phyloP scores from a whole-genome alignment of 2,113 vertebrate species.

The Carassius carassius region DNA sequence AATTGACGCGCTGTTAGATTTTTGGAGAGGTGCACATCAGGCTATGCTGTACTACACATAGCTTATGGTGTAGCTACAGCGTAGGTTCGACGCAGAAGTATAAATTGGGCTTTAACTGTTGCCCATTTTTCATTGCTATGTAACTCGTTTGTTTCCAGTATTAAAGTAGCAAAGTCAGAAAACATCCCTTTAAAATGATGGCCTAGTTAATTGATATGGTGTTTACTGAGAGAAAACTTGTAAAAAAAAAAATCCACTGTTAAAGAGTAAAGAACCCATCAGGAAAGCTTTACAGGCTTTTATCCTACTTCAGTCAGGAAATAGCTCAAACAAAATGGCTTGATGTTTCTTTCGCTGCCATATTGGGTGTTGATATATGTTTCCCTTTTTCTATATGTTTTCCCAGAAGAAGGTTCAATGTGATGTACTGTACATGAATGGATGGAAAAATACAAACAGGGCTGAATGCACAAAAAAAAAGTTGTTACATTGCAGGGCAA shows the following conservation, averaged over 20 bases:
- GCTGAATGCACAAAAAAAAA: not conserved
- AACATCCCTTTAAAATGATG: not conserved
- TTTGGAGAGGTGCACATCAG: too few species aligned
- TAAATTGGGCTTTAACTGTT: not conserved
- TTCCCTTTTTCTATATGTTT: constrained; percentile 27
- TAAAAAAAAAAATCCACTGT: not conserved
- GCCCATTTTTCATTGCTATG: not conserved
- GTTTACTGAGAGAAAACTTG: not conserved
- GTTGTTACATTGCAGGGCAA: not conserved
- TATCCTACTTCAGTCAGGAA: constrained; percentile 41
- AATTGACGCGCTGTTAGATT: too few species aligned
- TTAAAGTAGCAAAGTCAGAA: not conserved
- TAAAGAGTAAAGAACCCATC: constrained; percentile 32
- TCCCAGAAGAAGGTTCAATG: constrained; percentile 8
- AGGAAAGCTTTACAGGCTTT: constrained; percentile 40
- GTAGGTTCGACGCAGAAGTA: too few species aligned
- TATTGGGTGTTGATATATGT: constrained; percentile 35
- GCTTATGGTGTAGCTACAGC: too few species aligned
- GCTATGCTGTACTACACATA: too few species aligned
- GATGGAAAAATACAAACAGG: not conserved
- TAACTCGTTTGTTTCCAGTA: not conserved
- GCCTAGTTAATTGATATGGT: constrained; percentile 11
- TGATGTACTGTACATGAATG: not conserved
- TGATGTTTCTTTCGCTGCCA: constrained; percentile 26
- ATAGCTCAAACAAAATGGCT: constrained; percentile 31